Conservation (phyloP, 2,113 vertebrate genomes). For the Microtus montanus region DNA sequence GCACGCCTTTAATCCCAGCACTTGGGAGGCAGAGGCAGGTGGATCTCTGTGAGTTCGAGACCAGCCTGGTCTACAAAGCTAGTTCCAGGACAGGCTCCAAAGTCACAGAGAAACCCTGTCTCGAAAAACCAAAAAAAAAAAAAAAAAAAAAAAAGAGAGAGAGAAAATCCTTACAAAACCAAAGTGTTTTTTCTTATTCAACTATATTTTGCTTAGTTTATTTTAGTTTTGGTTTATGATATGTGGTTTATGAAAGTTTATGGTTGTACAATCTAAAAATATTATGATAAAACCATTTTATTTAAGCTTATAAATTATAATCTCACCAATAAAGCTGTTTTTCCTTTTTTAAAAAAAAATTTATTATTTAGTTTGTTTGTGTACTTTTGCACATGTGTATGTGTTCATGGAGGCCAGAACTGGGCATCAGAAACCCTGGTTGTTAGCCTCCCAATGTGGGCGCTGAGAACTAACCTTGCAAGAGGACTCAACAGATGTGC, state of each 20-base stretch:
- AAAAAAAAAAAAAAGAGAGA: too few species aligned
- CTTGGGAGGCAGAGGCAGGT: too few species aligned
- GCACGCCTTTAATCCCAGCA: too few species aligned
- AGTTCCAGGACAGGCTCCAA: too few species aligned
- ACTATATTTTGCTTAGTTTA: neutral
- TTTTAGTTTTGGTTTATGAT: neutral
- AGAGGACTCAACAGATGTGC: neutral
- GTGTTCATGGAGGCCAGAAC: neutral
- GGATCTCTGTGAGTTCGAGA: too few species aligned
- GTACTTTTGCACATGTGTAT: neutral
- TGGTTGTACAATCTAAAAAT: neutral
- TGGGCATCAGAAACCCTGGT: neutral
- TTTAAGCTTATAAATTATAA: constrained; percentile 3
- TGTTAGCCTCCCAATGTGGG: neutral
- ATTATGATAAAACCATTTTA: constrained; percentile 34
- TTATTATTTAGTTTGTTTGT: neutral
- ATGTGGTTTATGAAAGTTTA: neutral
- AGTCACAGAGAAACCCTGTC: too few species aligned
- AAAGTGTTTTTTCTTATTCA: constrained; percentile 42
- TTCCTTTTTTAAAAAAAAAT: neutral
- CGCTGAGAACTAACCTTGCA: neutral
- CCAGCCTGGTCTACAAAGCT: too few species aligned
- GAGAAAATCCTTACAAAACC: constrained; percentile 28
- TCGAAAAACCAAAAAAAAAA: too few species aligned
- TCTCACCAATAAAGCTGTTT: neutral